Base-by-base conservation (phyloP, 2,888 invertebrate genomes). In the Lycophotia porphyrea region DNA sequence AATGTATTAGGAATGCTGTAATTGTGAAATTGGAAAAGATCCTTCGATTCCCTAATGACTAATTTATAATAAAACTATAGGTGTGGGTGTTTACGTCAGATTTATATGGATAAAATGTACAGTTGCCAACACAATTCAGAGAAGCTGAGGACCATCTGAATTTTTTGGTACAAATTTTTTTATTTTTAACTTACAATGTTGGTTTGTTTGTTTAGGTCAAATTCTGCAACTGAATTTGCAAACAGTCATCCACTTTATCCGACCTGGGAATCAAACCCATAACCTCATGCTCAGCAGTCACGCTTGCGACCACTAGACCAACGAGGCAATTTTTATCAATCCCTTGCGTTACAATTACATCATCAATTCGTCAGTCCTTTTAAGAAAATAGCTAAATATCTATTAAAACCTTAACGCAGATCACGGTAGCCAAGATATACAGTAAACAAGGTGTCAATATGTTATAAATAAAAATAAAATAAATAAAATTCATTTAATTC, bases 391-490 rank as follows among this genome's bases (percentile, higher is more conserved):
- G 3, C 24, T 24, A 24, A 15, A 18, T 21, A 24, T 15, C 18
- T 42, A 42, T 24, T 18, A 27, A 21, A 4, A 39, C 24, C 21
- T 13, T 24, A n/a, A 39, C 7, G 31, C 18, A 39, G 31, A 31
- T 13, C 3, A 75, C 44, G 74, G 66, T 15, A 34, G 34, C 42
- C 27, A 77, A 31, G 27, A 36, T 24, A 67, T 24, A 67, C 52
- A 24, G 44, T 78, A 67, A 70, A 74, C 74, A 63, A 73, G 24
- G 18, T 79, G 63, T 65, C 68, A 49, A 67, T 61, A 60, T 31
- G 60, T 55, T 82, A 71, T 69, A 58, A 27, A 58, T 58, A 71
- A n/a, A n/a, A n/a, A n/a, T n/a, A n/a, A n/a, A n/a, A n/a, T n/a
- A n/a, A n/a, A n/a, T n/a, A n/a, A n/a, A n/a, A n/a, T n/a, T n/a